phyloP scores from a whole-genome alignment of 2,888 invertebrate genomes.

The Proisotoma minuta region DNA sequence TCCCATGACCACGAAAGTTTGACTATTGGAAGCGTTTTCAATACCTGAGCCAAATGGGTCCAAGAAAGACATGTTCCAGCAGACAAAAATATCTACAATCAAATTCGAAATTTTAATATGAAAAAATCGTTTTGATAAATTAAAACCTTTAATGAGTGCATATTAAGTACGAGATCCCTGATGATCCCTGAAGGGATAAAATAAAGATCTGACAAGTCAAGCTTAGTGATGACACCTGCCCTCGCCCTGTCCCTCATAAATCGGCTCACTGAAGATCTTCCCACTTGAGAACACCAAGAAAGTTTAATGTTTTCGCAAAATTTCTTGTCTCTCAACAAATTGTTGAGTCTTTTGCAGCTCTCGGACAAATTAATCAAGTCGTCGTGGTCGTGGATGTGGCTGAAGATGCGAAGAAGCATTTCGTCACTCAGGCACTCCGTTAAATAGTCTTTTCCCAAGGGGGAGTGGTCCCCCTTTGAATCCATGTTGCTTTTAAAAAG shows the following conservation, averaged over 20 bases:
- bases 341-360: constrained; percentile 35
- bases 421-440: constrained; percentile 31
- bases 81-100: constrained; percentile 27
- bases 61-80: constrained; percentile 41
- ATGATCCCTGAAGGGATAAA: constrained; percentile 43
- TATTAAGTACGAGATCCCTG: constrained; percentile 24
- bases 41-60: constrained; percentile 37
- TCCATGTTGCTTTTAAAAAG: too few relatives aligned
- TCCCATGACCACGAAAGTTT: constrained; percentile 42
- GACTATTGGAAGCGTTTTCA: constrained; percentile 17
- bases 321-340: constrained; percentile 32
- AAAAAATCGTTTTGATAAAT: constrained; percentile 5
- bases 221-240: constrained; percentile 25
- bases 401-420: constrained; percentile 34
- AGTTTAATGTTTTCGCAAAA: constrained; percentile 28
- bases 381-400: constrained; percentile 20
- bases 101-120: not conserved
- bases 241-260: constrained; percentile 34
- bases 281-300: constrained; percentile 27
- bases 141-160: constrained; percentile 34
- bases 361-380: constrained; percentile 36
- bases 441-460: not conserved
- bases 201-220: constrained; percentile 38
- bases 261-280: constrained; percentile 21
- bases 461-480: too few relatives aligned